A percentile compares a stretch with the other conserved stretches of the same genome.
Evolutionary conservation across 2,797 vertebrate species (phyloP).

Genomic region (Haliaeetus vocifer): DNA sequence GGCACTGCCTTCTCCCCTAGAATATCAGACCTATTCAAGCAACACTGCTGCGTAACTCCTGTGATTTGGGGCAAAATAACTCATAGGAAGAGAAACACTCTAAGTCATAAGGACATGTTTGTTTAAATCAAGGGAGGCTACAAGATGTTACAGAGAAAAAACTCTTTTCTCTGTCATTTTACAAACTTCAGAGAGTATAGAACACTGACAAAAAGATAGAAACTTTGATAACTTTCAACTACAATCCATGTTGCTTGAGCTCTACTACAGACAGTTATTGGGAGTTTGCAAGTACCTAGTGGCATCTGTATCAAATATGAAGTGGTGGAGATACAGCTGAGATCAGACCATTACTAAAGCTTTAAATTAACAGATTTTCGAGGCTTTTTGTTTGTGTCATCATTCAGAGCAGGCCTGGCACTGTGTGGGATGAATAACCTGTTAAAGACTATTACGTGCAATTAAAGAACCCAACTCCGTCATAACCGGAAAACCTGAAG

Average conservation of each 20-base stretch:
- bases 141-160: background rate
- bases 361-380: background rate
- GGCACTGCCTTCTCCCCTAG: background rate
- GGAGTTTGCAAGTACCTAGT: background rate
- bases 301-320: background rate
- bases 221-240: background rate
- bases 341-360: background rate
- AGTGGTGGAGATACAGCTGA: background rate
- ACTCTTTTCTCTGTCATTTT: background rate
- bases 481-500: background rate
- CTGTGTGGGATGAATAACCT: background rate
- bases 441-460: background rate
- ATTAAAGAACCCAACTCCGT: background rate
- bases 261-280: background rate
- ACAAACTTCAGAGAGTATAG: background rate
- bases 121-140: background rate
- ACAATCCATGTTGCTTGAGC: background rate
- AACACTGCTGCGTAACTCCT: background rate
- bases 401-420: background rate
- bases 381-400: background rate
- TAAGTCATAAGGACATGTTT: background rate
- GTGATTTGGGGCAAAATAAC: background rate
- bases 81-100: background rate
- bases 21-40: background rate
- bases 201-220: background rate